Conservation (phyloP, 2,888 invertebrate genomes). For the Pristionchus fissidentatus region DNA sequence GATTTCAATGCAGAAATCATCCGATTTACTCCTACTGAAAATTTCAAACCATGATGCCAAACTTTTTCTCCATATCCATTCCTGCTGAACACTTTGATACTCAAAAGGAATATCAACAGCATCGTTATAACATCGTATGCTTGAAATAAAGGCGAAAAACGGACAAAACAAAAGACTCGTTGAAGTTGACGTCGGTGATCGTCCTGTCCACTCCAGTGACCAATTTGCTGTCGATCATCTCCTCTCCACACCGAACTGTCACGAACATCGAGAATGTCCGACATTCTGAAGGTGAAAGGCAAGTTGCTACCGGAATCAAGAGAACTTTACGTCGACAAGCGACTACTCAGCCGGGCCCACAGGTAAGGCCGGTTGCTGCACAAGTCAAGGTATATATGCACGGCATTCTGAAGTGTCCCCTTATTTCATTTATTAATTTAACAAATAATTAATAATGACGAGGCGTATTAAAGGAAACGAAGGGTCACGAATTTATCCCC, state of each 20-base stretch:
- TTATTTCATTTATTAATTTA: too few relatives aligned
- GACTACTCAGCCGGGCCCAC: too few relatives aligned
- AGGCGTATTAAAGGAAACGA: too few relatives aligned
- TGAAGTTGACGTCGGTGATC: slow-evolving; percentile 63
- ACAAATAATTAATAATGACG: too few relatives aligned
- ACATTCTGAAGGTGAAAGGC: slow-evolving; percentile 60
- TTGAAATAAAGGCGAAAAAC: slow-evolving; percentile 18
- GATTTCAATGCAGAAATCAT: slow-evolving; percentile 62
- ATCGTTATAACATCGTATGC: neutral
- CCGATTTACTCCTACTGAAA: slow-evolving; percentile 61
- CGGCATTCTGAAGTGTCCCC: too few relatives aligned
- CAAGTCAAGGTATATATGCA: too few relatives aligned
- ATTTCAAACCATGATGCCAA: neutral
- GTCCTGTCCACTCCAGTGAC: slow-evolving; percentile 60
- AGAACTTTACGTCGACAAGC: too few relatives aligned
- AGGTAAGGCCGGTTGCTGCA: too few relatives aligned
- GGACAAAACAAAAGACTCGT: slow-evolving; percentile 63
- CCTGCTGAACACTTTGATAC: neutral
- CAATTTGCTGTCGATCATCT: slow-evolving; percentile 62
- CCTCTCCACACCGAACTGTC: slow-evolving; percentile 59
- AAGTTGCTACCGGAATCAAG: too few relatives aligned
- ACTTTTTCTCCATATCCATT: too few relatives aligned
- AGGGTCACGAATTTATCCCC: too few relatives aligned
- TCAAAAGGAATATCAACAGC: neutral
- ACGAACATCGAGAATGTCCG: slow-evolving; percentile 64